Evolutionary conservation across 1,140 invertebrate species (phyloP).

Genomic region (Conopomorpha cramerella): DNA sequence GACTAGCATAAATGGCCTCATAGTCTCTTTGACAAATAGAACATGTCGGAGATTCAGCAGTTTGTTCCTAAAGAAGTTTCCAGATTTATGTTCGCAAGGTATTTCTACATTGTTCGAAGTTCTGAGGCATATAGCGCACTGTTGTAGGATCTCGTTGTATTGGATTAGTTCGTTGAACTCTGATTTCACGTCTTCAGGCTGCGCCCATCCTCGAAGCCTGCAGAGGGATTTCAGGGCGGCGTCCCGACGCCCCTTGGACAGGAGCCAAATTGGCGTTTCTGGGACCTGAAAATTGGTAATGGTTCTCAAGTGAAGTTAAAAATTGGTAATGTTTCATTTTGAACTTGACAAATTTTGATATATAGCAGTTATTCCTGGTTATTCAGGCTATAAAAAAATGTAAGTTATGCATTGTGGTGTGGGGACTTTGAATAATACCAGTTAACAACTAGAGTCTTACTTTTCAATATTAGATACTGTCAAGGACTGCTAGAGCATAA

Average conservation of each 20-base stretch:
- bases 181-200: conserved; percentile 47
- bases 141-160: conserved; percentile 31
- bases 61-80: conserved; percentile 17
- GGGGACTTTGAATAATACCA: too few relatives aligned
- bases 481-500: too few relatives aligned
- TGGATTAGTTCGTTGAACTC: conserved; percentile 55
- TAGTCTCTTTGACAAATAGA: conserved; percentile 46
- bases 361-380: too few relatives aligned
- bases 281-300: conserved; percentile 65
- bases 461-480: too few relatives aligned
- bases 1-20: conserved; percentile 56
- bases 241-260: conserved; percentile 59
- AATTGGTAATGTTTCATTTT: too few relatives aligned
- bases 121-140: conserved; percentile 30
- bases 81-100: conserved; percentile 24
- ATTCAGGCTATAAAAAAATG: too few relatives aligned
- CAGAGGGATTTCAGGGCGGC: conserved; percentile 56
- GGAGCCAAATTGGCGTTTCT: conserved; percentile 71
- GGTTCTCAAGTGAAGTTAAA: too few relatives aligned
- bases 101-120: conserved; percentile 14
- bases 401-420: too few relatives aligned
- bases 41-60: conserved; percentile 26
- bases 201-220: conserved; percentile 58
- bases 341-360: too few relatives aligned
- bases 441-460: too few relatives aligned